phyloP scores from a whole-genome alignment of 1,140 invertebrate genomes.

The Neomicropteryx cornuta region DNA sequence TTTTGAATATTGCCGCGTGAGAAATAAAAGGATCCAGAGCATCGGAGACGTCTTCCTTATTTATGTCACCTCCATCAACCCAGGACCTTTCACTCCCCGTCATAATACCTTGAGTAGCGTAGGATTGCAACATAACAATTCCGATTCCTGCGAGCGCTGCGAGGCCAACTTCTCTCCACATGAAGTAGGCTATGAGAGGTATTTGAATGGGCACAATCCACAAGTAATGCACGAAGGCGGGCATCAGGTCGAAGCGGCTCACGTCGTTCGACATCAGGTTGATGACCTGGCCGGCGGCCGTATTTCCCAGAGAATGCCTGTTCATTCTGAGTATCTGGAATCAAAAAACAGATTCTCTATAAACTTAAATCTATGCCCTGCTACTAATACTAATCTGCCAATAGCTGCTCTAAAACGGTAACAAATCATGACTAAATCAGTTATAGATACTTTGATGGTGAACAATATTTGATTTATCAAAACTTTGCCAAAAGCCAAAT shows the following conservation, averaged over 20 bases:
- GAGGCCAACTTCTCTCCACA: constrained; percentile 51
- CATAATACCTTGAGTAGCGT: too few relatives aligned
- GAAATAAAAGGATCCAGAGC: too few relatives aligned
- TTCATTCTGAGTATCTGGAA: constrained; percentile 31
- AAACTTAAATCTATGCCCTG: background rate
- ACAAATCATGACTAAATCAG: background rate
- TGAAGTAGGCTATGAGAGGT: too few relatives aligned
- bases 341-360: constrained; percentile 1
- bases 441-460: background rate
- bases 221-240: constrained; percentile 36
- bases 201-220: constrained; percentile 52
- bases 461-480: constrained; percentile 6
- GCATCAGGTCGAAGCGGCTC: constrained; percentile 41
- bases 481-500: too few relatives aligned
- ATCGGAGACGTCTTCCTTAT: too few relatives aligned
- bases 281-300: constrained; percentile 54
- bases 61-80: too few relatives aligned
- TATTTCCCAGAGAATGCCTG: constrained; percentile 44
- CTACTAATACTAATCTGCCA: constrained; percentile 17
- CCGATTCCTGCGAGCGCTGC: constrained; percentile 52
- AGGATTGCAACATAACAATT: constrained; percentile 37
- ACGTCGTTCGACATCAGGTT: constrained; percentile 69
- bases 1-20: too few relatives aligned
- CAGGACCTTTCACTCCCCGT: too few relatives aligned
- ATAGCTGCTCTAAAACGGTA: background rate